These are phyloP conservation scores for Drosophila flavopinicola DNA, from an alignment of 2,888 invertebrate genomes.

Conservation along the genomic window DNA sequence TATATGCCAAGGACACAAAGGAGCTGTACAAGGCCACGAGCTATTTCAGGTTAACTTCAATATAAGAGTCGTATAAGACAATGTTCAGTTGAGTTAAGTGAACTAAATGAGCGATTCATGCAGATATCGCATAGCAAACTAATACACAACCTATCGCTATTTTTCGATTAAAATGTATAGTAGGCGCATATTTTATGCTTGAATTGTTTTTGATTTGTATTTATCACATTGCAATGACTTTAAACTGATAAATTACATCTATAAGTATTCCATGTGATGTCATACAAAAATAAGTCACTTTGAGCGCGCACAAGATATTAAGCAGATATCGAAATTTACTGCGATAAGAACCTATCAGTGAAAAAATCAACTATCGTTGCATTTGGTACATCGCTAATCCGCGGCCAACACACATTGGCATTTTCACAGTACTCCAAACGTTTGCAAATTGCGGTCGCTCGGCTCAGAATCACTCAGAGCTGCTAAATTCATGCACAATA, in stretches of 20 bases:
- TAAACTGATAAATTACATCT: no score
- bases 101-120: neutral
- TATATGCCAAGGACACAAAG: no score
- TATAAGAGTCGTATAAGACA: constrained; percentile 7
- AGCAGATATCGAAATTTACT: constrained; percentile 7
- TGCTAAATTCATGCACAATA: constrained; percentile 36
- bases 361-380: neutral
- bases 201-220: neutral
- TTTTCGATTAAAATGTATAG: no score
- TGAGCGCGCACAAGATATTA: neutral
- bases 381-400: constrained; percentile 21
- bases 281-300: neutral
- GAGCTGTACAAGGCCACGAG: neutral
- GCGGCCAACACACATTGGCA: constrained; percentile 36
- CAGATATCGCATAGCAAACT: neutral
- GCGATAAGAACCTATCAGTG: neutral
- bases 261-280: neutral
- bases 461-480: constrained; percentile 4
- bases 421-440: constrained; percentile 37
- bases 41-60: neutral
- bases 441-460: constrained; percentile 24
- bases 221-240: no score
- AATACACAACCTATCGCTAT: constrained; percentile 1
- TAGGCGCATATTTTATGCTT: neutral
- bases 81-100: neutral